A percentile compares a stretch with the other conserved stretches of the same genome.
Conservation (phyloP, 2,797 vertebrate genomes). For the Pogonophryne albipinna region DNA sequence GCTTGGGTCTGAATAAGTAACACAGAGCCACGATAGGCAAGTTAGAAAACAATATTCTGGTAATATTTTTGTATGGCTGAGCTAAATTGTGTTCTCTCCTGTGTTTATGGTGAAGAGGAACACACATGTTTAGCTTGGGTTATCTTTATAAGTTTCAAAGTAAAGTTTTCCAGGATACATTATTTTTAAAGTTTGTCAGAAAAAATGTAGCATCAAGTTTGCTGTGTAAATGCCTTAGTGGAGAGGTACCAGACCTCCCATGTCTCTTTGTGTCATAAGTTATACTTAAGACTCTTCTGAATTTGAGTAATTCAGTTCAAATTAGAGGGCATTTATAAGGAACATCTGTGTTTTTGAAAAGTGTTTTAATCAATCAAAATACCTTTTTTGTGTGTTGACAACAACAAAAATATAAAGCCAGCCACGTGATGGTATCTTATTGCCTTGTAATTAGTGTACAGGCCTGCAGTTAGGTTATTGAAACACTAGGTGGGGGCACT, state of each 20-base stretch:
- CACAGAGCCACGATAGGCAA: too few species aligned
- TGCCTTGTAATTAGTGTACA: background rate
- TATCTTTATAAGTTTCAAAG: too few species aligned
- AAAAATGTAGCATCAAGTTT: background rate
- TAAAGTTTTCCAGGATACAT: too few species aligned
- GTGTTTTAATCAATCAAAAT: too few species aligned
- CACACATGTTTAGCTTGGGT: too few species aligned
- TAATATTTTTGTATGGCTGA: too few species aligned
- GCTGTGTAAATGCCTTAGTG: background rate
- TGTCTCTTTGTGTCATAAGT: background rate
- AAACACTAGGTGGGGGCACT: slow-evolving; percentile 60
- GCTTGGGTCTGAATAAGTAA: background rate
- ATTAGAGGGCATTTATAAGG: background rate
- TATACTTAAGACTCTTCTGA: background rate
- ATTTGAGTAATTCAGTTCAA: background rate
- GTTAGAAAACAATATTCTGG: too few species aligned
- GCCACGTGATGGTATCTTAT: background rate
- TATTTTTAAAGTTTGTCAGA: too few species aligned
- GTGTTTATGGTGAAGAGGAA: too few species aligned
- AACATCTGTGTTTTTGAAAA: background rate
- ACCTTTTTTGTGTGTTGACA: background rate
- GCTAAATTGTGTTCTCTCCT: too few species aligned
- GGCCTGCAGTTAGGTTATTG: slow-evolving; percentile 34
- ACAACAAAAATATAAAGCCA: background rate
- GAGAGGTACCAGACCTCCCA: background rate